Evolutionary conservation across 2,888 invertebrate species (phyloP), one percentile per base, ranked within the genome.

Genomic region (Ceramica pisi): DNA sequence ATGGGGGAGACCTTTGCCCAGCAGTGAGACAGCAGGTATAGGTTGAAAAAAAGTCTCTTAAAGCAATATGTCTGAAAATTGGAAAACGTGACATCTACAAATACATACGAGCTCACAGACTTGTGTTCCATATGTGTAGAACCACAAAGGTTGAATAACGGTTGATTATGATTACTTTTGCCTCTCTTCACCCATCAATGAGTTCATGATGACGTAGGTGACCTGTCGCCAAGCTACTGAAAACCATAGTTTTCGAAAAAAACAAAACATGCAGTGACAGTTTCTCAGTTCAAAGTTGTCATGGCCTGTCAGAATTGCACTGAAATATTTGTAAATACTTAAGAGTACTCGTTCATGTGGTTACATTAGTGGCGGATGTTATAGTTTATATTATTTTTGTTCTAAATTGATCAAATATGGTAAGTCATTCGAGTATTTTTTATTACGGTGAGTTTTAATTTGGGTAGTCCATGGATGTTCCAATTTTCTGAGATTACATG

Each of bases 231-330:
- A 66, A 60, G 12, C 50, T 21, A 35, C 46, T 26, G 12, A 64
- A 57, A 63, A 56, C 46, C 66, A 46, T 61, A 62, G 68, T 64
- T 73, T 64, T 67, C 26, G 19, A 84, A 84, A 81, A 68, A 71
- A 84, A 75, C 62, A 77, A 80, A 74, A 75, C 67, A 50, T 41
- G 19, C 44, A 46, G 14, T 90, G 90, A 90, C 90, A 90, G 72
- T 88, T 89, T 90, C 89, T 78, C 79, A 82, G 87, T 91, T 92
- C 88, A 90, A 90, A 90, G 86, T 88, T 92, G 93, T 92, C 94
- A 94, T 92, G 92, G 90, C 91, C 90, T 91, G 94, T 94, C 95
- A 94, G 92, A 94, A 93, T 92, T 88, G 87, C 89, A 93, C 90
- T 90, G 90, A 93, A 93, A 92, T 92, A 92, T 93, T 92, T 91